Base-by-base conservation (phyloP, 2,888 invertebrate species). In the Camptogramma bilineatum region DNA sequence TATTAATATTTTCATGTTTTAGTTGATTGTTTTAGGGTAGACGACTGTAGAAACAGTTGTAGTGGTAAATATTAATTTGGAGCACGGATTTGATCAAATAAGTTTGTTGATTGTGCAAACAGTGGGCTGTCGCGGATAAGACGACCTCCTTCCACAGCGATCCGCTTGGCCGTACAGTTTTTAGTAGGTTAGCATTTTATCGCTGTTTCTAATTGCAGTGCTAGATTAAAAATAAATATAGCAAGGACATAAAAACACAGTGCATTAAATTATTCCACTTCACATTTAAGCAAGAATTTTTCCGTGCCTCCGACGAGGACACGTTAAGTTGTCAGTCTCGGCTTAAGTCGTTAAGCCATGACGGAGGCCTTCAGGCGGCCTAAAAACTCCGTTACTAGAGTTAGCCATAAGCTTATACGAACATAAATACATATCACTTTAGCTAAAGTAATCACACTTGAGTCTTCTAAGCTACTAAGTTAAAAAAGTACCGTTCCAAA, bases 71-170 rank as follows among this genome's bases (percentile, higher is more conserved):
- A 39, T 47, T 24, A 0, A 65, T 61, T 62, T 65, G 56, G 55
- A 54, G 31, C 66, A 54, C 44, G 57, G 56, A 66, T 59, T 61
- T 52, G 46, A 10, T 50, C 59, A 67, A 68, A 68, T 65, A 70
- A 31, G 61, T 62, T 47, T 57, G 53, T 64, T 62, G 66, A 52
- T 59, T 62, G 50, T 52, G 66, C 59, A 64, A 67, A 70, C 64
- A 72, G 47, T 57, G 67, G 64, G 58, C 64, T 67, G 68, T 58
- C 62, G 64, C 47, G 67, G 70, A 70, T 70, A 70, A 72, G 64
- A 24, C 50, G 72, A 70, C 72, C 70, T 70, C 66, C 62, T 68
- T 72, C 47, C 52, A 58, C 7, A 10, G 28, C 52, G 44, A 60
- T 52, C 50, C 21, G 55, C 19, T 51, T 47, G 47, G 60, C 61